These are phyloP conservation scores for Peromyscus californicus DNA, from an alignment of 2,113 vertebrate species.

Conservation along the genomic window DNA sequence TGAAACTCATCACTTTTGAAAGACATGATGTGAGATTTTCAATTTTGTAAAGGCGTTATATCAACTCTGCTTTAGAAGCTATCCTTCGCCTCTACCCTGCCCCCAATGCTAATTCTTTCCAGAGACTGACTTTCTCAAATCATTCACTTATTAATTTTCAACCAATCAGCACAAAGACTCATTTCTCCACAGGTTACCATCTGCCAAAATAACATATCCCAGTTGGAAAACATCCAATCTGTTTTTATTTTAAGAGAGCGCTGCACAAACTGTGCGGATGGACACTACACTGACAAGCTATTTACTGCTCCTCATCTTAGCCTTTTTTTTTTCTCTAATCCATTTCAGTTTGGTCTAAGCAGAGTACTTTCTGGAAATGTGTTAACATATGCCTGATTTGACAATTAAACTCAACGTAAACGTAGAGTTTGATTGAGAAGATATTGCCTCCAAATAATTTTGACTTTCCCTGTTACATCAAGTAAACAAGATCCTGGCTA, in stretches of 20 bases:
- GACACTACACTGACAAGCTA: not conserved
- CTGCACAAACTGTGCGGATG: constrained; percentile 14
- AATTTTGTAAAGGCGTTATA: constrained; percentile 20
- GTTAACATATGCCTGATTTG: constrained; percentile 14
- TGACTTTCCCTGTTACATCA: not conserved
- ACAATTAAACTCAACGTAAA: constrained; percentile 8
- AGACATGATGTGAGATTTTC: constrained; percentile 24
- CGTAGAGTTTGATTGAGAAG: not conserved
- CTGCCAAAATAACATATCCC: constrained; percentile 65
- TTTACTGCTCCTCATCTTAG: not conserved
- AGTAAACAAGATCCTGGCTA: constrained; percentile 18
- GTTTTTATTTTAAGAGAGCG: constrained; percentile 47
- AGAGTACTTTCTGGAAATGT: not conserved
- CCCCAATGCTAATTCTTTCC: constrained; percentile 69
- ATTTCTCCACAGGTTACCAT: constrained; percentile 54
- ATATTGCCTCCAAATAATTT: not conserved
- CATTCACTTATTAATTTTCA: constrained; percentile 64
- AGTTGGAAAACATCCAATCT: constrained; percentile 59
- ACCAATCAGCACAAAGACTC: constrained; percentile 48
- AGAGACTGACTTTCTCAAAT: constrained; percentile 62
- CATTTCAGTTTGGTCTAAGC: constrained; percentile 21
- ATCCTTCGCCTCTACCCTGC: not conserved
- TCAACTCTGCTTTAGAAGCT: constrained; percentile 23
- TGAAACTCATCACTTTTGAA: constrained; percentile 56
- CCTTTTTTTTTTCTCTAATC: not conserved